phyloP scores from a whole-genome alignment of 2,113 vertebrate genomes.

The Thalassarche chlororhynchos region DNA sequence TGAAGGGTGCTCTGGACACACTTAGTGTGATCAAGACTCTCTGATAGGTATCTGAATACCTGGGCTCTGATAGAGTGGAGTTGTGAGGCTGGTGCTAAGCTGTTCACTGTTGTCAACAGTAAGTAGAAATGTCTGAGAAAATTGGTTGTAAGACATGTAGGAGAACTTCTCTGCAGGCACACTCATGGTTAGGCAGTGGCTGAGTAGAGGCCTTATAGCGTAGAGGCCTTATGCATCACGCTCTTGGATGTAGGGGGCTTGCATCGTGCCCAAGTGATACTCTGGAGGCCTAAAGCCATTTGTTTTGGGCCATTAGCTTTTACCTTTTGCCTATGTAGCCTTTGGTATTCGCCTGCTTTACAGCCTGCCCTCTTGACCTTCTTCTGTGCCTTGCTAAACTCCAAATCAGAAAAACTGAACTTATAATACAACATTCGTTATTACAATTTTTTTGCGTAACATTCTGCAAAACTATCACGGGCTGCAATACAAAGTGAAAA shows the following conservation, averaged over 20 bases:
- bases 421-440: not conserved
- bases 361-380: not conserved
- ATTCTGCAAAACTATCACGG: not conserved
- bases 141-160: not conserved
- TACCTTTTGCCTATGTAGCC: not conserved
- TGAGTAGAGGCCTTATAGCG: not conserved
- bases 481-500: slow-evolving; percentile 11
- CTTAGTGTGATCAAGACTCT: not conserved
- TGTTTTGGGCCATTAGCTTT: not conserved
- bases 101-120: not conserved
- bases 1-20: not conserved
- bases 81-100: not conserved
- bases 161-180: not conserved
- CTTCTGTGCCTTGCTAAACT: not conserved
- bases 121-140: not conserved
- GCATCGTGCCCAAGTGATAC: not conserved
- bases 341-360: not conserved
- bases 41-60: not conserved
- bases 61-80: not conserved
- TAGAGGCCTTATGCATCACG: not conserved
- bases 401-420: not conserved
- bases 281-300: not conserved
- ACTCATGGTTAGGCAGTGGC: not conserved
- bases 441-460: not conserved
- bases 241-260: not conserved